phyloP scores from a whole-genome alignment of 2,888 invertebrate species.

The Pimpla rufipes region DNA sequence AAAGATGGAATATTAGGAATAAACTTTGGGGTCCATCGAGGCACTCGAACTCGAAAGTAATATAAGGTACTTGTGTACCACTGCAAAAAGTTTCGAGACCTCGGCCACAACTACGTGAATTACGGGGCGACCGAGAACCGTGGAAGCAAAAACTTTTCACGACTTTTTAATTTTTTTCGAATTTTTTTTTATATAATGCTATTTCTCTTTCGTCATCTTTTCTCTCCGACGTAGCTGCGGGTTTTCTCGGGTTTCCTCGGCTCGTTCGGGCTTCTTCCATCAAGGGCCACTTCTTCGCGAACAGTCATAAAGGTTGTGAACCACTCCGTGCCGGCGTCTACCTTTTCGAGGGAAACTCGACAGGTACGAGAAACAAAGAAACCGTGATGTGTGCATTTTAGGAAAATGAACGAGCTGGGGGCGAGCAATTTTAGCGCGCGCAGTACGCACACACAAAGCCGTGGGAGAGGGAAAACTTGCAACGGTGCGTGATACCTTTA shows the following conservation, averaged over 20 bases:
- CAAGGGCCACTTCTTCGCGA: conserved; percentile 7
- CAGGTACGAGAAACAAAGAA: neutral
- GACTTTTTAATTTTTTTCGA: conserved; percentile 7
- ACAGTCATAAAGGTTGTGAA: conserved; percentile 5
- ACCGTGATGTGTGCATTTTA: neutral
- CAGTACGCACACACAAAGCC: neutral
- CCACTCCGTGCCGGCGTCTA: neutral
- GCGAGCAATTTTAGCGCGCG: neutral
- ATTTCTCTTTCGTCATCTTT: conserved; percentile 25
- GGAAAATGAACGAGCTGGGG: neutral
- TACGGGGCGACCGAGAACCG: conserved; percentile 14
- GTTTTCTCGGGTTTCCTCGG: conserved; percentile 5
- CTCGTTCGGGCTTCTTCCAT: conserved; percentile 18
- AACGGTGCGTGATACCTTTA: conserved; percentile 17
- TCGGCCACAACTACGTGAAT: neutral
- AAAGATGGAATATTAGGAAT: conserved; percentile 11
- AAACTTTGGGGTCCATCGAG: conserved; percentile 18
- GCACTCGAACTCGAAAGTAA: conserved; percentile 26
- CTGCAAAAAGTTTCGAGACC: conserved; percentile 26
- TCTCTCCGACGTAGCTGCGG: neutral
- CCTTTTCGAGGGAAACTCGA: neutral
- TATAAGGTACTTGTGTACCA: conserved; percentile 17
- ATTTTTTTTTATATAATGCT: conserved; percentile 40
- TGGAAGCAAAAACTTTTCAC: conserved; percentile 22
- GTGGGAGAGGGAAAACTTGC: conserved; percentile 1